Evolutionary conservation across 2,113 vertebrate species (phyloP).

Genomic region (Craseonycteris thonglongyai): DNA sequence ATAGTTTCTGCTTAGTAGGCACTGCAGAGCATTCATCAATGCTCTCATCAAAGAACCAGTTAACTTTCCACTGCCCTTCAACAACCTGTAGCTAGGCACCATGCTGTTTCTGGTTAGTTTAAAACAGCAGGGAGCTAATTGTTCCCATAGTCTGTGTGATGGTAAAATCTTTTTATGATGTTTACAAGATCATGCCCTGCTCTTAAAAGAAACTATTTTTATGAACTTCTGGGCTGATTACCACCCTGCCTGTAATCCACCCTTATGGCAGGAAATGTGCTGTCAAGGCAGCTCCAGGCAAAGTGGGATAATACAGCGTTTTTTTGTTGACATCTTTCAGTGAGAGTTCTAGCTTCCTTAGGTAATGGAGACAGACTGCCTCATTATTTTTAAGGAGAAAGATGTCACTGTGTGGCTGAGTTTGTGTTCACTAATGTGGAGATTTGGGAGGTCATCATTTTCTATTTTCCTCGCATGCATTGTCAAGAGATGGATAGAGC

Average conservation of each 20-base stretch:
- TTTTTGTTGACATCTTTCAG: conserved; percentile 64
- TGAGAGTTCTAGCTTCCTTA: conserved; percentile 55
- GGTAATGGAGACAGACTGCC: conserved; percentile 57
- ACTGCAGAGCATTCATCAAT: conserved; percentile 24
- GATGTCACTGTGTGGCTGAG: conserved; percentile 61
- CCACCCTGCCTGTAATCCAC: conserved; percentile 54
- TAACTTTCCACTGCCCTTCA: conserved; percentile 1
- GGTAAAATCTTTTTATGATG: conserved; percentile 46
- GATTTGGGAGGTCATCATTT: conserved; percentile 59
- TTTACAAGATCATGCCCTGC: conserved; percentile 44
- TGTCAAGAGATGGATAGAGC: conserved; percentile 12
- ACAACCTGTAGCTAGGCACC: not conserved
- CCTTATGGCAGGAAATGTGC: conserved; percentile 65
- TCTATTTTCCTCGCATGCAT: conserved; percentile 35
- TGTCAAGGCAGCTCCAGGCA: conserved; percentile 65
- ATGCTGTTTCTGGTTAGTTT: conserved; percentile 42
- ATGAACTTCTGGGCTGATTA: conserved; percentile 62
- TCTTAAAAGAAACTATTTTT: conserved; percentile 60
- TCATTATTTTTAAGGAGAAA: conserved; percentile 70
- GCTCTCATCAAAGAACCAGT: conserved; percentile 39
- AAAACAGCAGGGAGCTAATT: conserved; percentile 55
- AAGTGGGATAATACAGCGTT: conserved; percentile 46
- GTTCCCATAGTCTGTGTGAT: conserved; percentile 30
- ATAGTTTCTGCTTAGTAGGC: not conserved
- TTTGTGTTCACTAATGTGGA: conserved; percentile 66